Conservation (phyloP, 2,888 invertebrate genomes). For the Pterostichus madidus region DNA sequence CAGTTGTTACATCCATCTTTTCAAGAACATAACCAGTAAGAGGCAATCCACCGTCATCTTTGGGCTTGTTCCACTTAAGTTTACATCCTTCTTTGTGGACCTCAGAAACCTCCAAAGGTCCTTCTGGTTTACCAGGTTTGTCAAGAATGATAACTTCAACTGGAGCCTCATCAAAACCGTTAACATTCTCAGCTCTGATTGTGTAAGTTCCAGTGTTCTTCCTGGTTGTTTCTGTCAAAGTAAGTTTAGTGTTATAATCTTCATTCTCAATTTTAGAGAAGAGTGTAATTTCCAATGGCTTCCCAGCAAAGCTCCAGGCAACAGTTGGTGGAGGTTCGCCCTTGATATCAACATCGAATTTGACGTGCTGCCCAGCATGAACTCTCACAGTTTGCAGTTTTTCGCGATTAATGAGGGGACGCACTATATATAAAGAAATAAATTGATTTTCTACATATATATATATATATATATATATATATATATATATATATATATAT, state of each 20-base stretch:
- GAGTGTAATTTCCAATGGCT: slow-evolving; percentile 84
- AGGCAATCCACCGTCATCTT: slow-evolving; percentile 96
- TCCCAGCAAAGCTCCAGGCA: slow-evolving; percentile 87
- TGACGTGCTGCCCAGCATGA: slow-evolving; percentile 93
- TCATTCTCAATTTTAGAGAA: slow-evolving; percentile 91
- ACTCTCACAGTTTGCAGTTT: slow-evolving; percentile 93
- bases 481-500: too few species aligned
- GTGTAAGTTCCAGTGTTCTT: slow-evolving; percentile 94
- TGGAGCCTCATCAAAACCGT: slow-evolving; percentile 95
- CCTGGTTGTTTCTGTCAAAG: slow-evolving; percentile 88
- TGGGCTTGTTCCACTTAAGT: slow-evolving; percentile 95
- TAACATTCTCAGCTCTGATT: slow-evolving; percentile 94
- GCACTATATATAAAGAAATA: slow-evolving; percentile 82
- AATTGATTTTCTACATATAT: slow-evolving; percentile 14
- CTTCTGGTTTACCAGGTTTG: slow-evolving; percentile 93
- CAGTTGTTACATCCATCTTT: slow-evolving; percentile 94
- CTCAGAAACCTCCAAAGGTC: slow-evolving; percentile 94
- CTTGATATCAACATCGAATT: slow-evolving; percentile 95
- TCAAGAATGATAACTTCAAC: slow-evolving; percentile 91
- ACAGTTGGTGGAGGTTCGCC: slow-evolving; percentile 98
- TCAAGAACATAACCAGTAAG: slow-evolving; percentile 95
- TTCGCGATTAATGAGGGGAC: slow-evolving; percentile 96
- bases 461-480: too few species aligned
- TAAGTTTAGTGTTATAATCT: slow-evolving; percentile 93
- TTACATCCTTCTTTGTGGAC: slow-evolving; percentile 96